Evolutionary conservation across 2,113 vertebrate genomes (phyloP).

Genomic region (Pterocles orientalis): DNA sequence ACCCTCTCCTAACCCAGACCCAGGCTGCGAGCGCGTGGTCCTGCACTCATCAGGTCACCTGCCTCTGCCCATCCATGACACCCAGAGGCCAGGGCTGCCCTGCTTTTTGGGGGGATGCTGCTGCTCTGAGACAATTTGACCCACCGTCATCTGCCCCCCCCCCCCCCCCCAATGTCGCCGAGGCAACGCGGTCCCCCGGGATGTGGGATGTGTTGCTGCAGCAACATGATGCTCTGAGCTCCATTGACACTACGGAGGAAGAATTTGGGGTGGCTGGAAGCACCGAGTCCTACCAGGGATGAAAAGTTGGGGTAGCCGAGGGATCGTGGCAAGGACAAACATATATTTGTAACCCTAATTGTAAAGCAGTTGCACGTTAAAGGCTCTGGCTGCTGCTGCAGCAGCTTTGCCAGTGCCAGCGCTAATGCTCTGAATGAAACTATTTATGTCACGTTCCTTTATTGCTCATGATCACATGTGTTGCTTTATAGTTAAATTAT

Average conservation of each 20-base stretch:
- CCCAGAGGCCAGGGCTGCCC: neutral
- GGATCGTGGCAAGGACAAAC: neutral
- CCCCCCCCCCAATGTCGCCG: neutral
- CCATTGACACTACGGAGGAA: neutral
- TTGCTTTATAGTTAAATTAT: constrained; percentile 33
- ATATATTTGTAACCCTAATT: neutral
- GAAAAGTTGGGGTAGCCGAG: neutral
- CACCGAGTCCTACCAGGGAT: neutral
- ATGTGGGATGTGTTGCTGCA: constrained; percentile 26
- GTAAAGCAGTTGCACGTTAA: neutral
- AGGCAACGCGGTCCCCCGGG: constrained; percentile 50
- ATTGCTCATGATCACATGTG: constrained; percentile 46
- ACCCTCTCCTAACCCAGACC: neutral
- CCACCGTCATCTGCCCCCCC: neutral
- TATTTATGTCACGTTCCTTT: constrained; percentile 17
- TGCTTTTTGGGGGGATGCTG: neutral
- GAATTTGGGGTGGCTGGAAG: neutral
- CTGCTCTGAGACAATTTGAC: neutral
- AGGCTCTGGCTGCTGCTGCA: neutral
- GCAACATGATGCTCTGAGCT: constrained; percentile 29
- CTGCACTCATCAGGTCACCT: accelerated
- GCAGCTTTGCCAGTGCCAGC: neutral
- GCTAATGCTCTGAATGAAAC: constrained; percentile 35
- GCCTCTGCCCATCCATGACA: accelerated
- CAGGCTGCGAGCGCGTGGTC: neutral